Conservation (phyloP, 2,888 invertebrate species). For the Catocala fraxini region DNA sequence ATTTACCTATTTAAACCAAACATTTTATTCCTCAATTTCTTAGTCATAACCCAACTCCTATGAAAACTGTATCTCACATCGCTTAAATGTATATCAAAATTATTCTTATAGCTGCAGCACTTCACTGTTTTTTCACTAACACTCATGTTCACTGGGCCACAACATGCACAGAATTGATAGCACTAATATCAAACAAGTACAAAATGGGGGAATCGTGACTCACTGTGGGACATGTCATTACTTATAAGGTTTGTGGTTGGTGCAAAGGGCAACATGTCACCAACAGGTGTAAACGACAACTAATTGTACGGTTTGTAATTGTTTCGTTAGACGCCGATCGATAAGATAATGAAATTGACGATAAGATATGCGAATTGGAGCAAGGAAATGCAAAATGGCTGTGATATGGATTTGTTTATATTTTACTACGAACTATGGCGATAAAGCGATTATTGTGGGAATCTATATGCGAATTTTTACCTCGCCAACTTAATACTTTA, state of each 20-base stretch:
- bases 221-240: slow-evolving; percentile 9
- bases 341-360: slow-evolving; percentile 53
- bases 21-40: slow-evolving; percentile 63
- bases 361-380: slow-evolving; percentile 76
- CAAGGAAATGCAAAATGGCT: slow-evolving; percentile 67
- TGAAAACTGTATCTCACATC: slow-evolving; percentile 64
- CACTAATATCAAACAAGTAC: slow-evolving; percentile 10
- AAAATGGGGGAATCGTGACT: slow-evolving; percentile 26
- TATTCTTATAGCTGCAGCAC: slow-evolving; percentile 59
- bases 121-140: slow-evolving; percentile 57
- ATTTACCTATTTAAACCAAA: slow-evolving; percentile 72
- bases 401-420: slow-evolving; percentile 12
- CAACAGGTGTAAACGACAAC: slow-evolving; percentile 5
- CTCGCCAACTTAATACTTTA: no score
- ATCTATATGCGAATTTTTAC: no score
- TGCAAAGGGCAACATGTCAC: not conserved
- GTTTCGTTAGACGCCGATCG: slow-evolving; percentile 26
- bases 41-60: slow-evolving; percentile 70
- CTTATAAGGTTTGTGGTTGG: not conserved
- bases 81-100: slow-evolving; percentile 55
- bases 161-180: slow-evolving; percentile 26
- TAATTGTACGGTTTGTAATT: slow-evolving; percentile 32
- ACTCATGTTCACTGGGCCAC: slow-evolving; percentile 39
- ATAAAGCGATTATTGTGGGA: no score
- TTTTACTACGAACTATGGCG: not conserved